Percentiles rank a stretch among this genome's conserved stretches.
Conservation (phyloP, 2,797 vertebrate genomes). For the Molothrus aeneus region DNA sequence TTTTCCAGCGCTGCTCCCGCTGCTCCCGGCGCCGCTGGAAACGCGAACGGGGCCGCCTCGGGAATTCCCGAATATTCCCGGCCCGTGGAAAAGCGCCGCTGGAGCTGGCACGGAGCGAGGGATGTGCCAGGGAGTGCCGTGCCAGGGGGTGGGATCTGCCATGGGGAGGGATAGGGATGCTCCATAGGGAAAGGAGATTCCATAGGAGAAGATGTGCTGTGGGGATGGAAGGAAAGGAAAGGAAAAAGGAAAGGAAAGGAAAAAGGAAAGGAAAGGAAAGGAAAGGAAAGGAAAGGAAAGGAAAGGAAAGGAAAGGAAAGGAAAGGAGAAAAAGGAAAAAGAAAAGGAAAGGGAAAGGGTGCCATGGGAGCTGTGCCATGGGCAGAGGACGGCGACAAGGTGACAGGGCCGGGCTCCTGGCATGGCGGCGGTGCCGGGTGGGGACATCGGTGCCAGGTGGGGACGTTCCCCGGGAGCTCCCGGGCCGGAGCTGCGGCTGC, state of each 20-base stretch:
- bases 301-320: too few relatives aligned
- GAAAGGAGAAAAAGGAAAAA: too few relatives aligned
- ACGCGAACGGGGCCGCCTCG: fast-evolving
- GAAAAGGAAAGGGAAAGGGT: too few relatives aligned
- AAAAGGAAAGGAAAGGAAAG: too few relatives aligned
- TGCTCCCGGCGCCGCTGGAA: not conserved
- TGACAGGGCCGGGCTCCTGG: not conserved
- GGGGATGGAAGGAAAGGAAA: too few relatives aligned
- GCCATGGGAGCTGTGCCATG: not conserved
- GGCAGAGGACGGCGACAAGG: not conserved
- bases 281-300: not conserved
- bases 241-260: not conserved
- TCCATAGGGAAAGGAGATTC: not conserved
- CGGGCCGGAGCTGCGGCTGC: not conserved
- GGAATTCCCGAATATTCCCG: not conserved
- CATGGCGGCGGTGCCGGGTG: not conserved
- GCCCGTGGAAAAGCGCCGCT: not conserved
- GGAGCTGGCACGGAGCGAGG: not conserved
- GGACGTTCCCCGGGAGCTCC: not conserved
- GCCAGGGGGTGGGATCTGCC: not conserved
- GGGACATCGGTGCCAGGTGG: not conserved
- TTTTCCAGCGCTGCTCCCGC: not conserved
- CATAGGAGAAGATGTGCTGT: too few relatives aligned
- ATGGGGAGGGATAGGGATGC: too few relatives aligned
- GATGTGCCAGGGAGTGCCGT: not conserved